Conservation (phyloP, 2,797 vertebrate species). For the Pteronotus mesoamericanus region DNA sequence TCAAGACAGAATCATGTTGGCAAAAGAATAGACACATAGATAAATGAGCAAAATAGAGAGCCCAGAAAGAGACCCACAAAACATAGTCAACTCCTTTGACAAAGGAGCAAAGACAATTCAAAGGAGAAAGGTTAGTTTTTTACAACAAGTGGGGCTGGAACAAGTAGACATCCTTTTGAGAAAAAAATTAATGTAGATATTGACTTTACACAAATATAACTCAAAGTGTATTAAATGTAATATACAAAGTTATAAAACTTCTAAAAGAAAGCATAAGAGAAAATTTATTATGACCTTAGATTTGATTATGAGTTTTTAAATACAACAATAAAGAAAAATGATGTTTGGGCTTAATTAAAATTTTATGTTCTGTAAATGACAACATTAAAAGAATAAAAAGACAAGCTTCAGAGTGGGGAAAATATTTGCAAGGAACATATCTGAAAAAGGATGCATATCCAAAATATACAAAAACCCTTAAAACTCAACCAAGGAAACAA, state of each 20-base stretch:
- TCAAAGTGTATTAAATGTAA: neutral
- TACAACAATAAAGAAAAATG: neutral
- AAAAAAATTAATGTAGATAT: neutral
- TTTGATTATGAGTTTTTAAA: neutral
- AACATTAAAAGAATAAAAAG: constrained; percentile 1
- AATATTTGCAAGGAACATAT: neutral
- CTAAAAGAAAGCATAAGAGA: neutral
- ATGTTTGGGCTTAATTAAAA: neutral
- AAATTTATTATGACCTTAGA: neutral
- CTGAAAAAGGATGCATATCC: neutral
- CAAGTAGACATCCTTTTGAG: neutral
- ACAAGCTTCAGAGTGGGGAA: neutral
- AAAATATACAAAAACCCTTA: constrained; percentile 3
- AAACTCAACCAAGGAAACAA: neutral
- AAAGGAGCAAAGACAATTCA: neutral
- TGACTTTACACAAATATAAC: neutral
- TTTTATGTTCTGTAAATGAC: neutral
- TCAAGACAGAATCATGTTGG: no score
- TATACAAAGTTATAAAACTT: neutral
- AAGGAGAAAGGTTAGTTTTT: neutral
- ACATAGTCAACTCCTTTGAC: neutral
- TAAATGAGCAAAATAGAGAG: no score
- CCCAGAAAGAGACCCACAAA: neutral
- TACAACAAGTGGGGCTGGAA: neutral
- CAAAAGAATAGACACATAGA: no score